These are phyloP conservation scores for Formica aserva DNA, from an alignment of 2,888 invertebrate genomes.

Conservation along the genomic window DNA sequence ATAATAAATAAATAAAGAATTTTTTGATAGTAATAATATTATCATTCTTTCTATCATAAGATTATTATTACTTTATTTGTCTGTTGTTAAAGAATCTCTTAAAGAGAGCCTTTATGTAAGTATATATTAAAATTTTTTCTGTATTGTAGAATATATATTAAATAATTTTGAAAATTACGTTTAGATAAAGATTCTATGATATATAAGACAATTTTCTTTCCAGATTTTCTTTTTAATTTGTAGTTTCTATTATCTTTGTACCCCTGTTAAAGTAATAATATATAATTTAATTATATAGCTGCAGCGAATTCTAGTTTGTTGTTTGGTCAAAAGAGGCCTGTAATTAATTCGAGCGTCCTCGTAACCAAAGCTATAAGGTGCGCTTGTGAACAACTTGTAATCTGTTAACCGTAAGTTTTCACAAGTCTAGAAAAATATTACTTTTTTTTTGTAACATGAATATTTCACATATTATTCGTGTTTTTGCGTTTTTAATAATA, in stretches of 20 bases:
- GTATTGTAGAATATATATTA: neutral
- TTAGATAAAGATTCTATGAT: neutral
- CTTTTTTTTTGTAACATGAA: slow-evolving; percentile 32
- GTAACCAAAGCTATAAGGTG: slow-evolving; percentile 53
- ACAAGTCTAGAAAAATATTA: slow-evolving; percentile 21
- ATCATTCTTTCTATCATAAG: neutral
- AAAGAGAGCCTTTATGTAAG: no score
- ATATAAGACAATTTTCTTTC: slow-evolving; percentile 1
- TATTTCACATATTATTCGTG: neutral
- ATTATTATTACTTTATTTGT: neutral
- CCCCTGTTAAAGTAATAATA: slow-evolving; percentile 54
- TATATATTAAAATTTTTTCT: neutral
- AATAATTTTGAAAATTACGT: neutral
- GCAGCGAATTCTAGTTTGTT: slow-evolving; percentile 59
- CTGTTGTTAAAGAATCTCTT: neutral
- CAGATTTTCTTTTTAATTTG: neutral
- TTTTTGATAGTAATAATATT: neutral
- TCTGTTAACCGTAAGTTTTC: slow-evolving; percentile 33
- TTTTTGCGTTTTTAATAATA: neutral
- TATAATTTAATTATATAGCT: slow-evolving; percentile 70
- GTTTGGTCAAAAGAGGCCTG: slow-evolving; percentile 65
- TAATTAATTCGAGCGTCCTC: slow-evolving; percentile 73
- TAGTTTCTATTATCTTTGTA: slow-evolving; percentile 47
- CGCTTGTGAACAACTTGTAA: slow-evolving; percentile 52
- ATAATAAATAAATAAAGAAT: neutral